These are phyloP conservation scores for Cheilosia scutellata DNA, from an alignment of 2,888 invertebrate species.

Conservation along the genomic window DNA sequence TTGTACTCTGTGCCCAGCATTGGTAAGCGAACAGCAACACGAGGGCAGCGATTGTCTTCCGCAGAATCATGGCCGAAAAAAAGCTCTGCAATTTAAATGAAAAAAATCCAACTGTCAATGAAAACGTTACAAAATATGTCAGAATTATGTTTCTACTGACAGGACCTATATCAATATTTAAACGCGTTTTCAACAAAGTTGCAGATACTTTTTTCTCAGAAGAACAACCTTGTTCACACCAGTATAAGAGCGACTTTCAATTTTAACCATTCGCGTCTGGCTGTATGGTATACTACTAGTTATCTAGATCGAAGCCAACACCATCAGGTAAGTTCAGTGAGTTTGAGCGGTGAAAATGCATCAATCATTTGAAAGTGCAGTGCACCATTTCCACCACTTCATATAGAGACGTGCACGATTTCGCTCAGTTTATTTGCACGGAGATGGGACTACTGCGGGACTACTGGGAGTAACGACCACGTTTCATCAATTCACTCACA, in stretches of 20 bases:
- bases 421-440: conserved; percentile 7
- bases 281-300: neutral
- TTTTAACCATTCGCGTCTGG: conserved; percentile 1
- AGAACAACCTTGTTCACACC: neutral
- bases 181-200: conserved; percentile 12
- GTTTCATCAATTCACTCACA: conserved; percentile 13
- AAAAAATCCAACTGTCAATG: conserved; percentile 10
- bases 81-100: conserved; percentile 37
- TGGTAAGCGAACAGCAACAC: conserved; percentile 76
- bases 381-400: conserved; percentile 20
- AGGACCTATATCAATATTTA: conserved; percentile 5
- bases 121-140: conserved; percentile 30
- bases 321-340: conserved; percentile 38
- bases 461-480: conserved; percentile 55
- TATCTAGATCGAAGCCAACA: conserved; percentile 25
- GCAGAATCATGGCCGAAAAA: conserved; percentile 79
- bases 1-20: conserved; percentile 79
- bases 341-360: conserved; percentile 32
- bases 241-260: conserved; percentile 21
- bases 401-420: conserved; percentile 25
- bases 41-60: conserved; percentile 77
- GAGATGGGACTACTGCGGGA: neutral
- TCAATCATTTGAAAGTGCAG: conserved; percentile 38
- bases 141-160: conserved; percentile 7
- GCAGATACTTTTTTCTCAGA: neutral